Base-by-base conservation (phyloP, 2,113 vertebrate species). In the Cynocephalus volans region DNA sequence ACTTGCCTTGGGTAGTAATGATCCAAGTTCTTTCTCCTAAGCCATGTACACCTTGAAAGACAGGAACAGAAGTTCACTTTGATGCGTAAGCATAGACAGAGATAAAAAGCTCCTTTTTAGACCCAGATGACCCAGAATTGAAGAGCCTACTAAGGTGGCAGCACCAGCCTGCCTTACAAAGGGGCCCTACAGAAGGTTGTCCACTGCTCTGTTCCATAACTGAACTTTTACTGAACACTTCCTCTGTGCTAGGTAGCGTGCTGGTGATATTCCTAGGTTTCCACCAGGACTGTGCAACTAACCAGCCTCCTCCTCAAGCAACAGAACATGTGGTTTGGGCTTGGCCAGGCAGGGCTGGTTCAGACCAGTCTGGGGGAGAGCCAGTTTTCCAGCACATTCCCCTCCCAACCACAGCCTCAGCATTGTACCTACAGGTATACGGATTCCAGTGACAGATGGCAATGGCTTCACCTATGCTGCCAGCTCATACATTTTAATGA, bases 401-500 rank as follows among this genome's bases (percentile, higher is more conserved):
- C 58, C 19, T 36, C 31, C 13, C 9, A 15, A 36, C 33, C 24
- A 45, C 28, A 13, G 36, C 50, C 72, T 62, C 4, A 3, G 64
- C 33, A 26, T 62, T 17, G 15, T 5, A 17, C 33, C 75, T 77
- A 11, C 65, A 96, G 95, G 95, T 95, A 50, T 90, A 67, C 21
- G 56, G 77, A 5, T 41, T 31, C 77, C 52, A 31, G 0, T 62
- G 92, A 65, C 89, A 94, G 92, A 90, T 23, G 92, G 88, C 36
- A 54, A 1, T 52, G 64, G 48, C 87, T 58, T 88, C 28, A 60
- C 65, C 45, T 73, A 0, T 48, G 73, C 86, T 0, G 18, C 36
- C 73, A 87, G 31, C 33, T 80, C 72, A 70, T 65, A 70, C 86
- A 89, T 84, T 73, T 96, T 95, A 95, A 88, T 93, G 91, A 94